phyloP scores from a whole-genome alignment of 2,888 invertebrate genomes.

The Brachyopa scutellaris region DNA sequence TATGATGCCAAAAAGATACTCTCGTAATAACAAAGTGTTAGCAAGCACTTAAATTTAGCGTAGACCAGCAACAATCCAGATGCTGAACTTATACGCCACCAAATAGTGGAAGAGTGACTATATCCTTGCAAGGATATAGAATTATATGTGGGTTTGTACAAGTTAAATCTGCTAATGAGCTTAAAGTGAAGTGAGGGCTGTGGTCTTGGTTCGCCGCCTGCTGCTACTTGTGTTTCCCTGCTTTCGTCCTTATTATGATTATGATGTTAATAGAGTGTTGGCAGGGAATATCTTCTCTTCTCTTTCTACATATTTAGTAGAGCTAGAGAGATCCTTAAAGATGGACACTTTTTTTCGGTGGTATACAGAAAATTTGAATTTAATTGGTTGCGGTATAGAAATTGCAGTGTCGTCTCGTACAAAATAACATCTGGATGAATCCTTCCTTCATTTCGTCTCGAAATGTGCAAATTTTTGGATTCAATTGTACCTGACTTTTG shows the following conservation, averaged over 20 bases:
- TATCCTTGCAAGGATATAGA: no score
- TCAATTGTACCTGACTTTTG: no score
- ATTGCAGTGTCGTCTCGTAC: conserved; percentile 28
- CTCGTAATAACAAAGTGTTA: conserved; percentile 55
- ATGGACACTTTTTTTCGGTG: background rate
- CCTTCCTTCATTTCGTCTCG: no score
- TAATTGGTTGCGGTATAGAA: conserved; percentile 56
- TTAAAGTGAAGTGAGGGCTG: conserved; percentile 65
- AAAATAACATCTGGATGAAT: conserved; percentile 53
- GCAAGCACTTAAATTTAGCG: conserved; percentile 48
- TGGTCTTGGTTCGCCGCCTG: conserved; percentile 42
- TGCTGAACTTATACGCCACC: conserved; percentile 38
- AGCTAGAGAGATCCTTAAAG: no score
- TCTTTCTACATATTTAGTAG: background rate
- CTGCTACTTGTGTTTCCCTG: conserved; percentile 4
- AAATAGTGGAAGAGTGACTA: no score
- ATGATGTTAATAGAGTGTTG: conserved; percentile 60
- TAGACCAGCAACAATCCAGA: conserved; percentile 40
- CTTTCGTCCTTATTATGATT: conserved; percentile 52
- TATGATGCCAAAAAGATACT: conserved; percentile 59
- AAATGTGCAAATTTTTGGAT: no score
- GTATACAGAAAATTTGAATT: conserved; percentile 33
- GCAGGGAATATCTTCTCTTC: background rate
- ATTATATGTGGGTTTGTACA: background rate
- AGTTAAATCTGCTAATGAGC: conserved; percentile 65